A percentile compares a stretch with the other conserved stretches of the same genome.
phyloP scores from a whole-genome alignment of 1,140 invertebrate species.

The Danaus plexippus region DNA sequence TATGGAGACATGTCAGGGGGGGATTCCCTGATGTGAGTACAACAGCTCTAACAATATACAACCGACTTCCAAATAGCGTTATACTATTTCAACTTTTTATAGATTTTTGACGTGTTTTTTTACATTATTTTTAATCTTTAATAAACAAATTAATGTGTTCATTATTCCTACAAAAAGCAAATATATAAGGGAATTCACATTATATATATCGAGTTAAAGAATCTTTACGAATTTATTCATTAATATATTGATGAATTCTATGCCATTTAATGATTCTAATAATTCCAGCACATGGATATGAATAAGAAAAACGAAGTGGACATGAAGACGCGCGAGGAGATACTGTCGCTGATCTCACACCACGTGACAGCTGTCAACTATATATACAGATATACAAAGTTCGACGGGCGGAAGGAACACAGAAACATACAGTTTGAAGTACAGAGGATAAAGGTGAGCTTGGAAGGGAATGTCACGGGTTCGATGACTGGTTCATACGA shows the following conservation, averaged over 20 bases:
- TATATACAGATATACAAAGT: constrained; percentile 96
- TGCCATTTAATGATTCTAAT: neutral
- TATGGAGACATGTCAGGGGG: constrained; percentile 92
- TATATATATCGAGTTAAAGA: too few species aligned
- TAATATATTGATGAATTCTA: neutral
- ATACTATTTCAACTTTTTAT: too few species aligned
- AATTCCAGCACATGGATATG: constrained; percentile 75
- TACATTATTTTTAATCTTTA: too few species aligned
- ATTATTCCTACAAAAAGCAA: too few species aligned
- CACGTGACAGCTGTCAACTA: constrained; percentile 99
- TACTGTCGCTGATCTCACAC: constrained; percentile 96
- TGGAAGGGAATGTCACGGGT: too few species aligned
- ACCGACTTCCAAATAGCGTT: too few species aligned
- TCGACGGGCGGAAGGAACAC: constrained; percentile 89
- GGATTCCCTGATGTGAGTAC: constrained; percentile 77
- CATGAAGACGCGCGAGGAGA: constrained; percentile 95
- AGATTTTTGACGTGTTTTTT: too few species aligned
- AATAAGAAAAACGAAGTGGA: constrained; percentile 75
- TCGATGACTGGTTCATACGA: too few species aligned
- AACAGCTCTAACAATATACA: constrained; percentile 8
- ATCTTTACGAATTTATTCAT: constrained; percentile 1
- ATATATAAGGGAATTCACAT: too few species aligned
- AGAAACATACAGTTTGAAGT: constrained; percentile 98
- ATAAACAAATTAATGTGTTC: too few species aligned
- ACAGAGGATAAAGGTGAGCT: constrained; percentile 90